These are phyloP conservation scores for Sprattus sprattus DNA, from an alignment of 2,113 vertebrate species.

Conservation along the genomic window DNA sequence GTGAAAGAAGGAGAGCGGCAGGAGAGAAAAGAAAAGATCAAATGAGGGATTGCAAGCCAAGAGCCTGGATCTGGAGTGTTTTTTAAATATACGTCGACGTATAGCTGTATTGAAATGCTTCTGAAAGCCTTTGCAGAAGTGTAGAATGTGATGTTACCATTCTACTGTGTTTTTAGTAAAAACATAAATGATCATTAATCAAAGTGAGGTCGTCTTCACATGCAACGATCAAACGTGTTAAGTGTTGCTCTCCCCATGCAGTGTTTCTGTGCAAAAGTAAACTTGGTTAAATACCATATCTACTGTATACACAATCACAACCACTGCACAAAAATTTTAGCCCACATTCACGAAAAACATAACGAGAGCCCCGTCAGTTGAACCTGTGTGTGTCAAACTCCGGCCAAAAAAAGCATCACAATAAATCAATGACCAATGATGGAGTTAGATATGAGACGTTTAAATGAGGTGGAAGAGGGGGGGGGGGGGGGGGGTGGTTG, in stretches of 20 bases:
- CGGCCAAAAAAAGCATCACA: background rate
- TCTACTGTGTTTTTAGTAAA: conserved; percentile 14
- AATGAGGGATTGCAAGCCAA: background rate
- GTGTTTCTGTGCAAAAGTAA: background rate
- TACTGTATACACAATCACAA: background rate
- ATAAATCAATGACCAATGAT: background rate
- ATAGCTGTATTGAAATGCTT: background rate
- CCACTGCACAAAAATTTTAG: background rate
- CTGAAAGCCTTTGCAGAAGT: background rate
- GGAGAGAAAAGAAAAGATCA: background rate
- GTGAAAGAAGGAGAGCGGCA: background rate
- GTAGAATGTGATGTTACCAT: background rate
- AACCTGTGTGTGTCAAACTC: background rate
- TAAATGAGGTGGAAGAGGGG: conserved; percentile 18
- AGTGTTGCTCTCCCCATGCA: background rate
- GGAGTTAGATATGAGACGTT: conserved; percentile 30
- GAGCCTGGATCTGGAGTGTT: too few species aligned
- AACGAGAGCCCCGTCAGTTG: background rate
- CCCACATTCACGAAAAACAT: background rate
- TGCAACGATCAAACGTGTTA: background rate
- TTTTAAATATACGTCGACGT: background rate
- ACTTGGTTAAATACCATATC: background rate
- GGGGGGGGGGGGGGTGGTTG: background rate
- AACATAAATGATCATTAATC: background rate
- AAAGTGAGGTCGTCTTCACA: background rate